Conservation (phyloP, 2,113 vertebrate genomes). For the Elephas maximus region DNA sequence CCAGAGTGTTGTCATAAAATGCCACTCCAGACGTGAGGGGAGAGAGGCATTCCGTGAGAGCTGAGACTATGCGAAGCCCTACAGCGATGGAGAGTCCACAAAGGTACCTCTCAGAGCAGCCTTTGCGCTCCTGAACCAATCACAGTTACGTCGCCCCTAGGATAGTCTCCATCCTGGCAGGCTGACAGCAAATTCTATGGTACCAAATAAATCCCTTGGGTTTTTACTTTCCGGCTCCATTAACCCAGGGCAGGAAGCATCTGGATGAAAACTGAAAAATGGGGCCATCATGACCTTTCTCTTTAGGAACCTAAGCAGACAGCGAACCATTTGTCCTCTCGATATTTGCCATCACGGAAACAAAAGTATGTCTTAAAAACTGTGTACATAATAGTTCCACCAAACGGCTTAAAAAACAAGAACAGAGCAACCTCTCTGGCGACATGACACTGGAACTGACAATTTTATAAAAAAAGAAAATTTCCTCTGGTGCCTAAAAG, state of each 20-base stretch:
- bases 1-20: not conserved
- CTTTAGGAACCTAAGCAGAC: not conserved
- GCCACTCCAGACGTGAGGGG: not conserved
- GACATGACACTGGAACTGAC: not conserved
- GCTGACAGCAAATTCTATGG: not conserved
- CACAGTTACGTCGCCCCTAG: fast-evolving
- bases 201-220: not conserved
- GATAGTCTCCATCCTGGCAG: no score
- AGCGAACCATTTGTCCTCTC: not conserved
- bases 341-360: not conserved
- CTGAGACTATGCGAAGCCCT: not conserved
- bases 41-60: not conserved
- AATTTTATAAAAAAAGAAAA: not conserved
- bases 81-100: fast-evolving
- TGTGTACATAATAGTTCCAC: no score
- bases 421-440: not conserved
- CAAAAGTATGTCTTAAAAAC: not conserved
- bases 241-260: not conserved
- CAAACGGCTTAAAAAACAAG: not conserved
- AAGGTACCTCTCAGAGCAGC: not conserved
- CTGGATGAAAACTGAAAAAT: not conserved
- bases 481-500: not conserved
- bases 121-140: no score
- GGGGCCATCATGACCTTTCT: not conserved
- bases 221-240: not conserved